Conservation (phyloP, 1,140 invertebrate species). For the Drosophila littoralis region DNA sequence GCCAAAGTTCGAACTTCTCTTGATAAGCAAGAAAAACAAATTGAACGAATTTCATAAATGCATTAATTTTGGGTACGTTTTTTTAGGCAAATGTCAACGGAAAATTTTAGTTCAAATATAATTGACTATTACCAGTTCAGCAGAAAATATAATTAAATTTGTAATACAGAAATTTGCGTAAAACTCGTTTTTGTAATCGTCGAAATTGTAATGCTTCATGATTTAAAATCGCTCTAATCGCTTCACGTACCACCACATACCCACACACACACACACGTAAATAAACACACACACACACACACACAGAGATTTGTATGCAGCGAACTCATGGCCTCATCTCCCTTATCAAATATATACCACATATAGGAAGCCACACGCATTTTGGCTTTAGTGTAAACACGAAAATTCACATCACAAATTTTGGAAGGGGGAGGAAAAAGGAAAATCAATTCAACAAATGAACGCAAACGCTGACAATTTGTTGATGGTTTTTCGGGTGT, state of each 20-base stretch:
- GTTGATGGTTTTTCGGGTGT: slow-evolving; percentile 65
- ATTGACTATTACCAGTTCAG: background rate
- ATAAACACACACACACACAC: background rate
- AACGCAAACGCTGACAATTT: slow-evolving; percentile 70
- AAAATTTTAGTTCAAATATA: background rate
- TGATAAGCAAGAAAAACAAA: background rate
- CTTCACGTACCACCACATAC: background rate
- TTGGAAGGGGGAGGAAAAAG: slow-evolving; percentile 21
- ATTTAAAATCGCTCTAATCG: slow-evolving; percentile 12
- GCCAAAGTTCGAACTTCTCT: too few relatives aligned
- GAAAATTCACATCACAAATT: slow-evolving; percentile 34
- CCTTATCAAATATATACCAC: slow-evolving; percentile 13
- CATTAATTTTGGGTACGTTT: background rate
- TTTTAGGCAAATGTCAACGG: background rate
- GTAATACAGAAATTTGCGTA: background rate
- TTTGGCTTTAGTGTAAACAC: slow-evolving; percentile 63
- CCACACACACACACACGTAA: background rate
- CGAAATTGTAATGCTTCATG: slow-evolving; percentile 7
- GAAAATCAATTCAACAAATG: slow-evolving; percentile 70
- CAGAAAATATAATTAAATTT: slow-evolving; percentile 10
- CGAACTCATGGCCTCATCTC: background rate
- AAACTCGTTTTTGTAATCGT: slow-evolving; percentile 6
- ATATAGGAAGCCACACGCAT: slow-evolving; percentile 40
- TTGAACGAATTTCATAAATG: background rate
- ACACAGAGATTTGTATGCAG: background rate